Evolutionary conservation across 2,797 vertebrate species (phyloP).

Genomic region (Pseudochromis fuscus): DNA sequence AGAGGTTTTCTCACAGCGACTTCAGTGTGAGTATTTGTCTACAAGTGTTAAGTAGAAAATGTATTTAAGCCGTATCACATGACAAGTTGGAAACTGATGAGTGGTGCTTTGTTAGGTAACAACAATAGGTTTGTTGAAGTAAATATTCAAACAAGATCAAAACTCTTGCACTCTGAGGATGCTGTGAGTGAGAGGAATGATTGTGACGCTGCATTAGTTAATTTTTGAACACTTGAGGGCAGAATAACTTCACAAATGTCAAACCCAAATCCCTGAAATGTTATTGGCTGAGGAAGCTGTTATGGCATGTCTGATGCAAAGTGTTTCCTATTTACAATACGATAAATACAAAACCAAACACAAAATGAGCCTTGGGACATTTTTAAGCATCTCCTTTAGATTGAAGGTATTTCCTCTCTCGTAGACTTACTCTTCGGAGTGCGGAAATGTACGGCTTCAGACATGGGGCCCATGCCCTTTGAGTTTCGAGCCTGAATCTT

Average conservation of each 20-base stretch:
- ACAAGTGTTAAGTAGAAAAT: constrained; percentile 12
- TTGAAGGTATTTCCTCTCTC: not conserved
- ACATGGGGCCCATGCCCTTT: constrained; percentile 99
- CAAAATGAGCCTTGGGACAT: not conserved
- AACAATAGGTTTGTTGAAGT: no score
- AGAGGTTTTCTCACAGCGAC: constrained; percentile 13
- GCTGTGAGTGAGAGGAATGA: no score
- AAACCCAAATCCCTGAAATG: not conserved
- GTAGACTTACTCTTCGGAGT: constrained; percentile 93
- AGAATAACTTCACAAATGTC: not conserved
- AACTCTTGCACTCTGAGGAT: no score
- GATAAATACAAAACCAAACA: not conserved
- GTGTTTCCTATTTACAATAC: no score
- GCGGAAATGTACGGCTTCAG: constrained; percentile 96
- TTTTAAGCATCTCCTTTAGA: no score
- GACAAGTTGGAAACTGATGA: no score
- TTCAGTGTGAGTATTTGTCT: not conserved
- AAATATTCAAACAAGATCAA: no score
- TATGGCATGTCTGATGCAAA: not conserved
- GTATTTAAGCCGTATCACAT: not conserved
- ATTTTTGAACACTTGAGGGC: not conserved
- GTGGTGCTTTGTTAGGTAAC: no score
- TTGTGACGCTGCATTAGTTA: not conserved
- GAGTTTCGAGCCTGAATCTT: constrained; percentile 99
- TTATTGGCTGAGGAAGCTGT: not conserved